Percentiles rank a stretch among this genome's conserved stretches.
Conservation (phyloP, 1,140 invertebrate species). For the Drosophila virilis region DNA sequence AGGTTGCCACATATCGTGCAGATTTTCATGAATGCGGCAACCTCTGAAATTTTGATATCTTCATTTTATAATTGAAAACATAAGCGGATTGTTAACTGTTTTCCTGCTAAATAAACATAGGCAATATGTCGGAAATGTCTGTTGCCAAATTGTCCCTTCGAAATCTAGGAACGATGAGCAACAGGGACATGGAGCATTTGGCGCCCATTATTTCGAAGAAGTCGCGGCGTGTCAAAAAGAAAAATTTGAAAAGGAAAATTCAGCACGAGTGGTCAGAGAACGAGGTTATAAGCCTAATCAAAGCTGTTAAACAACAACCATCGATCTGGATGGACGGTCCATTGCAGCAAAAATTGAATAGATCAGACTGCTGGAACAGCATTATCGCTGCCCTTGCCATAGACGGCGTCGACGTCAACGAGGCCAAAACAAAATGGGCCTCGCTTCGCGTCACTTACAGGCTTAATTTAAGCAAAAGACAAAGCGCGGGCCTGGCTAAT, state of each 20-base stretch:
- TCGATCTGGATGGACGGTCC: background rate
- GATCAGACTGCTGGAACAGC: background rate
- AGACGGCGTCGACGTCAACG: background rate
- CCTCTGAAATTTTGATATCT: too few relatives aligned
- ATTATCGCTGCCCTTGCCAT: background rate
- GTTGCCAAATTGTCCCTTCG: background rate
- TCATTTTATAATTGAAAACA: background rate
- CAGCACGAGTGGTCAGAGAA: conserved; percentile 5
- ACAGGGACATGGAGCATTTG: background rate
- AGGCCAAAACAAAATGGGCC: conserved; percentile 9
- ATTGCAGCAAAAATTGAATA: background rate
- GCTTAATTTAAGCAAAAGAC: background rate
- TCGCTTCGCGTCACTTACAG: conserved; percentile 2
- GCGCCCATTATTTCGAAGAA: background rate
- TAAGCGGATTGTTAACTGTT: too few relatives aligned
- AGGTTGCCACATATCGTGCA: background rate
- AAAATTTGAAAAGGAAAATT: conserved; percentile 5
- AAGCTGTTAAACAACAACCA: background rate
- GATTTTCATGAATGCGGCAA: background rate
- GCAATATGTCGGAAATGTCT: background rate
- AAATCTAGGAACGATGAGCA: background rate
- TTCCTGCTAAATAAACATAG: too few relatives aligned
- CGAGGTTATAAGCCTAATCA: background rate
- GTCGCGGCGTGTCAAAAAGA: background rate
- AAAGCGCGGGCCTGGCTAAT: background rate